Evolutionary conservation across 2,113 vertebrate species (phyloP).

Genomic region (Semnornis frantzii): DNA sequence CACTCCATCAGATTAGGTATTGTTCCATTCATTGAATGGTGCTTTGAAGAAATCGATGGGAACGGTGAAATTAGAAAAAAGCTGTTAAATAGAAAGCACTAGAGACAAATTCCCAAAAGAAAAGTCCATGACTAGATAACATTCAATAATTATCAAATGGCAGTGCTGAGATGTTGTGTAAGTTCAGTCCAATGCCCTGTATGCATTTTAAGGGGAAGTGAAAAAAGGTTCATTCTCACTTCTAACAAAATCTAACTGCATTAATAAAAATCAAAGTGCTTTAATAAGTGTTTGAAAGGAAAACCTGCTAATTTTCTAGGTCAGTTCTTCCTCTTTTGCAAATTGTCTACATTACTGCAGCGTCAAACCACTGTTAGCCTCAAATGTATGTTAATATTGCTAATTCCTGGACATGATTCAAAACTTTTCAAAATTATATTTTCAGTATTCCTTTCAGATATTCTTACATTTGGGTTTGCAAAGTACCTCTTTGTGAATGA

Average conservation of each 20-base stretch:
- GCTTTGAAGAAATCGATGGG: constrained; percentile 5
- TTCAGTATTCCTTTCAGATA: background rate
- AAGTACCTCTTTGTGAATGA: constrained; percentile 49
- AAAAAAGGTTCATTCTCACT: background rate
- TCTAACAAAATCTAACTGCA: background rate
- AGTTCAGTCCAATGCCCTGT: background rate
- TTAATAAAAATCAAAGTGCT: background rate
- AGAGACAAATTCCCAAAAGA: background rate
- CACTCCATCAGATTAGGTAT: background rate
- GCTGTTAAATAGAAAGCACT: background rate
- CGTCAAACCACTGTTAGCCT: background rate
- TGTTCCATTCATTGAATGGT: background rate
- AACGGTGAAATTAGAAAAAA: background rate
- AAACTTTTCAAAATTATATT: background rate
- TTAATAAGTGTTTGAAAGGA: background rate
- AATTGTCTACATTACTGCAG: background rate
- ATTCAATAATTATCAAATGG: background rate
- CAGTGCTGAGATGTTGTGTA: background rate
- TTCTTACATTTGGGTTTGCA: constrained; percentile 52
- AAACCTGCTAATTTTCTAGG: background rate
- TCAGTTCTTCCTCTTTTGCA: background rate
- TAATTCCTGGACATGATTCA: constrained; percentile 33
- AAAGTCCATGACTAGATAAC: background rate
- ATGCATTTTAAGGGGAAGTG: background rate
- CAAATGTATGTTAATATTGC: constrained; percentile 43